A percentile compares a stretch with the other conserved stretches of the same genome.
phyloP scores from a whole-genome alignment of 2,888 invertebrate species.

The Calameuta idolon region DNA sequence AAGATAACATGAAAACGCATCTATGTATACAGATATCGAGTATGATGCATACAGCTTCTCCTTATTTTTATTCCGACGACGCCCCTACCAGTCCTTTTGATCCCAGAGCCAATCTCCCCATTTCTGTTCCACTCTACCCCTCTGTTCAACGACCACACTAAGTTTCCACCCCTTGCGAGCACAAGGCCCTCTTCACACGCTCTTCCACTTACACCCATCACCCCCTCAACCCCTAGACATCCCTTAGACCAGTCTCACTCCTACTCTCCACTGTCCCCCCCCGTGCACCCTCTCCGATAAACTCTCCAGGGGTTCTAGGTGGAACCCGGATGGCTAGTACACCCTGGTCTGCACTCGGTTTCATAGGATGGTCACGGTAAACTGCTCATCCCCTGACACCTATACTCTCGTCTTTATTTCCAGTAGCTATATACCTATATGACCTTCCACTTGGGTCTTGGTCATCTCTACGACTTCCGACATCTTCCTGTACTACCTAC shows the following conservation, averaged over 20 bases:
- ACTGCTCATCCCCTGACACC: conserved; percentile 62
- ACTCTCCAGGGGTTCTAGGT: conserved; percentile 37
- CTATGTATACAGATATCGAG: conserved; percentile 16
- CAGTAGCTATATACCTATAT: conserved; percentile 40
- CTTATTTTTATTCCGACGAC: conserved; percentile 31
- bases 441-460: conserved; percentile 32
- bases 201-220: conserved; percentile 49
- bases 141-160: conserved; percentile 19
- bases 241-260: conserved; percentile 10
- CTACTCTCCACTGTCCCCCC: conserved; percentile 19
- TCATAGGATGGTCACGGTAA: conserved; percentile 60
- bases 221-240: conserved; percentile 21
- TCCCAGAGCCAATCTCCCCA: conserved; percentile 44
- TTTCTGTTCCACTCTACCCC: conserved; percentile 21
- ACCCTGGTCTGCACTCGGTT: conserved; percentile 59
- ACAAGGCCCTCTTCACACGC: conserved; percentile 48
- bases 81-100: conserved; percentile 40
- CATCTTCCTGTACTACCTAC: neutral
- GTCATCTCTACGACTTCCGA: neutral
- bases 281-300: conserved; percentile 42
- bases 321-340: conserved; percentile 45
- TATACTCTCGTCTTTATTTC: conserved; percentile 63
- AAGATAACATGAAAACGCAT: neutral
- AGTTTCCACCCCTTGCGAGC: conserved; percentile 27
- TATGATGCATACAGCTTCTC: conserved; percentile 19